Evolutionary conservation across 2,797 vertebrate genomes (phyloP).

Genomic region (Glyptemys insculpta): DNA sequence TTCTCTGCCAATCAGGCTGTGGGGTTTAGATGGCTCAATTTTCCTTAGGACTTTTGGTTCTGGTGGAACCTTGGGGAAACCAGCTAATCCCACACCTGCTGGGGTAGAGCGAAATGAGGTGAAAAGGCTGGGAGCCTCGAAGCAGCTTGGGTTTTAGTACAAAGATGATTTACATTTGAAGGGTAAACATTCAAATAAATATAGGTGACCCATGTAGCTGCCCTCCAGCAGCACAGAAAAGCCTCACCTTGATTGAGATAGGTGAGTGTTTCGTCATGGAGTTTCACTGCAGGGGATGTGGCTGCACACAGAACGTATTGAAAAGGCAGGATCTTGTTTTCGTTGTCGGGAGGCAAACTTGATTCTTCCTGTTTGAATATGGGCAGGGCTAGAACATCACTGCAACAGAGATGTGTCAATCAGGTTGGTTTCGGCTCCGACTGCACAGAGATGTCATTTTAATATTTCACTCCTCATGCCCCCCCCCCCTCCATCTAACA

Average conservation of each 20-base stretch:
- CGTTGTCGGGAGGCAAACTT: constrained; percentile 91
- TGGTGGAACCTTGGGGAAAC: not conserved
- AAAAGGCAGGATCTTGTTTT: constrained; percentile 96
- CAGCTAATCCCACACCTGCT: not conserved
- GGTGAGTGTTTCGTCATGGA: constrained; percentile 97
- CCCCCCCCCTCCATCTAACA: not conserved
- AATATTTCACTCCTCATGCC: not conserved
- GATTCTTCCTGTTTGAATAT: constrained; percentile 99
- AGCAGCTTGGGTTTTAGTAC: fast-evolving
- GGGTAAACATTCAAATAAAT: fast-evolving
- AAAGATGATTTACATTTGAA: fast-evolving
- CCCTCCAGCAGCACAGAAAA: not conserved
- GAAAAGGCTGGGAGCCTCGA: fast-evolving
- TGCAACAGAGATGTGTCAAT: constrained; percentile 71
- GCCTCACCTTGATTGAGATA: constrained; percentile 98
- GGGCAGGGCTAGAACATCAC: constrained; percentile 96
- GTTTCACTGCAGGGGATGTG: constrained; percentile 96
- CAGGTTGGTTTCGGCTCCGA: not conserved
- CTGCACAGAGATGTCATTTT: not conserved
- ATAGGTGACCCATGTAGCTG: fast-evolving
- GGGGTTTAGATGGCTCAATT: not conserved
- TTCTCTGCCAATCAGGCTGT: not conserved
- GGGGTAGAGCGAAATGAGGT: not conserved
- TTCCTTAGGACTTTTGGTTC: not conserved
- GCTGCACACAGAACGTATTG: constrained; percentile 98